Base-by-base conservation (phyloP, 2,888 invertebrate species). In the Melangyna quadrimaculata region DNA sequence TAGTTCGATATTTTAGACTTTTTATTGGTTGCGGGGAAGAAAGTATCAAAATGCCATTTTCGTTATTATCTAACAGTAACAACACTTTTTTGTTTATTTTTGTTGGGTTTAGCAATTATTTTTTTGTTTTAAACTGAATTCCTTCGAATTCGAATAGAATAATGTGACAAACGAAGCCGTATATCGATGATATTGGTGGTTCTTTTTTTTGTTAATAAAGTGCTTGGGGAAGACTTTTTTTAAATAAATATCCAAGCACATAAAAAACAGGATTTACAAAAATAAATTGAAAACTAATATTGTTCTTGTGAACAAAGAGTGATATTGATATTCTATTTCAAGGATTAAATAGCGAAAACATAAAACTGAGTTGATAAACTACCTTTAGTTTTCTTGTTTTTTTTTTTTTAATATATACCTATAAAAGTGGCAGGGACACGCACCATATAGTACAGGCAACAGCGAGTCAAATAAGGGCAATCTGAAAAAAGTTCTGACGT, bases 141-240 rank as follows among this genome's bases (percentile, higher is more conserved):
- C 61, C 8, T 69, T 69, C 22, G n/a, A n/a, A n/a, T n/a, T n/a
- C n/a, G 17, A 75, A 75, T 70, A 55, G 45, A 61, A 63, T 35
- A 17, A 69, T 27, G 63, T 29, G 53, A 45, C 45, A 63, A 10
- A 59, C 43, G 82, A 82, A 82, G 82, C 82, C 82, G n/a, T 82
- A 82, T 27, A 78, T 32, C 3, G 32, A n/a, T n/a, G 32, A 14
- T 14, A 29, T 19, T 29, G 24, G 37, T 40, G 14, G 29, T 22
- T 22, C 3, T 53, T 63, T 29, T 51, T 17, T 53, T 37, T 53
- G 17, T 53, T 10, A 72, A 48, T 48, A 59, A 65, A 69, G 74
- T 80, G 75, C 74, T 69, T 80, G 29, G 69, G 70, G 73, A 61
- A 79, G 53, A 43, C 29, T 35, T 22, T 27, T 24, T 14, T 14